Conservation (phyloP, 1,140 invertebrate genomes). For the Drosophila pruinosa region DNA sequence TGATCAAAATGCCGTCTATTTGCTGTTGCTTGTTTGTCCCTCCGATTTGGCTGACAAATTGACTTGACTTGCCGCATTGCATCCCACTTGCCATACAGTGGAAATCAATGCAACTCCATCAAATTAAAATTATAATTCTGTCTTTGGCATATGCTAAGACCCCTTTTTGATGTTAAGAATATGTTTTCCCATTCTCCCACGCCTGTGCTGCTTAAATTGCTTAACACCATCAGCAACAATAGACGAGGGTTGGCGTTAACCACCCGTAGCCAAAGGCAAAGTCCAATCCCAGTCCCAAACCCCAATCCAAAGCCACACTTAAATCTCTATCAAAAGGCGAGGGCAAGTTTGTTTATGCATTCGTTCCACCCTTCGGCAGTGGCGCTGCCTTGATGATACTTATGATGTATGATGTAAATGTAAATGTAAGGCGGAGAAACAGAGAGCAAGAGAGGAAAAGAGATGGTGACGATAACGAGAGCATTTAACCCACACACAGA, state of each 20-base stretch:
- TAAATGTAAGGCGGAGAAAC: neutral
- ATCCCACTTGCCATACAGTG: neutral
- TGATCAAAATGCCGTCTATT: constrained; percentile 37
- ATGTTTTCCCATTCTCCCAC: constrained; percentile 49
- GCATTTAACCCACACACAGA: constrained; percentile 49
- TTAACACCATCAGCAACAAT: constrained; percentile 38
- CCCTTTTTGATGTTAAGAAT: constrained; percentile 54
- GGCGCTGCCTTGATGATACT: constrained; percentile 12
- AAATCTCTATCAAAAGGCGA: neutral
- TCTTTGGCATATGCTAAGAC: constrained; percentile 36
- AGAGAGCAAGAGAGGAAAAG: neutral
- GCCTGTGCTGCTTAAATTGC: constrained; percentile 36
- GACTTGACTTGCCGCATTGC: neutral
- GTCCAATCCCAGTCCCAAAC: constrained; percentile 4
- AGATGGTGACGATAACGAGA: constrained; percentile 50
- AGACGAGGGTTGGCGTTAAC: constrained; percentile 52
- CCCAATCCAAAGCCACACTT: neutral
- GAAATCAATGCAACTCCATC: constrained; percentile 46
- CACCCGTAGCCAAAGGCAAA: constrained; percentile 61
- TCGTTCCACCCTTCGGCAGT: constrained; percentile 55
- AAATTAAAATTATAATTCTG: constrained; percentile 56
- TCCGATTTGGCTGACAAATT: constrained; percentile 67
- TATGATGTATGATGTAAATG: constrained; percentile 54
- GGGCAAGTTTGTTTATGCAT: constrained; percentile 38
- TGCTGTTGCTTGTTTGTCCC: constrained; percentile 37